Evolutionary conservation across 2,797 vertebrate genomes (phyloP).

Genomic region (Scyliorhinus canicula): DNA sequence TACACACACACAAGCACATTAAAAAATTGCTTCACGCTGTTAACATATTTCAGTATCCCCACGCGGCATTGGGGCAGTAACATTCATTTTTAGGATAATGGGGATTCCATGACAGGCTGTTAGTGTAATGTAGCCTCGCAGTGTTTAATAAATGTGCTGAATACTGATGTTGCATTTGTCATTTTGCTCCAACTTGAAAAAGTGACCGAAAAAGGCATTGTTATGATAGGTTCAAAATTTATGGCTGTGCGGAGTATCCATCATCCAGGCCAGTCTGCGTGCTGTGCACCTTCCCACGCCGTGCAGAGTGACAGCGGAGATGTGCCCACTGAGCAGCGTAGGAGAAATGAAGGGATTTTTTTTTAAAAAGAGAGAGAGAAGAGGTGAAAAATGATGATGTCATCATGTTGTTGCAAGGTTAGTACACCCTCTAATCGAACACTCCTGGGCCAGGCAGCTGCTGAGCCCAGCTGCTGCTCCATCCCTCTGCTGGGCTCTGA

Average conservation of each 20-base stretch:
- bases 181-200: slow-evolving; percentile 49
- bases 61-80: not conserved
- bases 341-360: not conserved
- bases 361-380: slow-evolving; percentile 48
- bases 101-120: slow-evolving; percentile 24
- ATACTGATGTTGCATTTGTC: slow-evolving; percentile 43
- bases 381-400: slow-evolving; percentile 76
- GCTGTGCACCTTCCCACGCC: slow-evolving; percentile 58
- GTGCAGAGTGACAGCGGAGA: slow-evolving; percentile 58
- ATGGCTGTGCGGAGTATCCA: slow-evolving; percentile 38
- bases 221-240: slow-evolving; percentile 45
- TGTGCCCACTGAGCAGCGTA: slow-evolving; percentile 51
- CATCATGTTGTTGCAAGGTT: slow-evolving; percentile 82
- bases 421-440: slow-evolving; percentile 79
- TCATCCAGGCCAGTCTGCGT: slow-evolving; percentile 45
- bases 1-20: not conserved
- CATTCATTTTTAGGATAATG: slow-evolving; percentile 35
- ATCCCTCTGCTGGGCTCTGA: slow-evolving; percentile 42
- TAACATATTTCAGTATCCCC: slow-evolving; percentile 31
- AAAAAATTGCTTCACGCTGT: not conserved
- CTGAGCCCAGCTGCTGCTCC: slow-evolving; percentile 52
- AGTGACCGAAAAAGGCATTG: slow-evolving; percentile 41
- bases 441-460: slow-evolving; percentile 55
- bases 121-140: slow-evolving; percentile 23
- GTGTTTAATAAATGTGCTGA: slow-evolving; percentile 31